Evolutionary conservation across 2,888 invertebrate genomes (phyloP).

Genomic region (Argyresthia goedartella): DNA sequence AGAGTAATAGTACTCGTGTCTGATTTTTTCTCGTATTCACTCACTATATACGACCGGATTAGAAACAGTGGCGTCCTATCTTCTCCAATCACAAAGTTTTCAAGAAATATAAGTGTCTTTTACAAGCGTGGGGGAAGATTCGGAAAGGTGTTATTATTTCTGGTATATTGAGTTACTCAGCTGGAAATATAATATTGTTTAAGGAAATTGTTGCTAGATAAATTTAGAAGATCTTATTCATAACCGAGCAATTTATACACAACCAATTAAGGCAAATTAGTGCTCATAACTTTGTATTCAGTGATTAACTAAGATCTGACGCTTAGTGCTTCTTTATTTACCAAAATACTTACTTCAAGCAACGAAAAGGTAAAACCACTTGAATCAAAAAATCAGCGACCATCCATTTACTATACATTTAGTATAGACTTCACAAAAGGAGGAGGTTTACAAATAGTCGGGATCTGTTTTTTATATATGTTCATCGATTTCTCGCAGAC

Average conservation of each 20-base stretch:
- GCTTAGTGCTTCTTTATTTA: background rate
- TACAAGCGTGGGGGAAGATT: background rate
- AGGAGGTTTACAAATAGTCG: no score
- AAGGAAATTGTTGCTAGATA: background rate
- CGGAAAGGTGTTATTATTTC: background rate
- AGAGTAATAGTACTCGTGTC: slow-evolving; percentile 34
- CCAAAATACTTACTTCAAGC: background rate
- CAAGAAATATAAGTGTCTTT: background rate
- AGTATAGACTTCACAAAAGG: no score
- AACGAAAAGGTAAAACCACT: background rate
- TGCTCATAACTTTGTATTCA: no score
- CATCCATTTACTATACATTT: slow-evolving; percentile 16
- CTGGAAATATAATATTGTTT: background rate
- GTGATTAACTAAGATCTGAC: no score
- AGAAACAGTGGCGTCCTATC: slow-evolving; percentile 33
- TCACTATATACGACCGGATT: slow-evolving; percentile 39
- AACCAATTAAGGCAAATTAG: no score
- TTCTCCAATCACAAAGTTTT: slow-evolving; percentile 47
- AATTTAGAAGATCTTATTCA: background rate
- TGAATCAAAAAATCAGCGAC: background rate
- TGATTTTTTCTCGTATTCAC: slow-evolving; percentile 37
- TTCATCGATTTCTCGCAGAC: no score
- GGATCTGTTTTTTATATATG: no score
- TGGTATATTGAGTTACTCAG: background rate
- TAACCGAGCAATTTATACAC: background rate